Base-by-base conservation (phyloP, 1,140 invertebrate species). In the Papilio xuthus region DNA sequence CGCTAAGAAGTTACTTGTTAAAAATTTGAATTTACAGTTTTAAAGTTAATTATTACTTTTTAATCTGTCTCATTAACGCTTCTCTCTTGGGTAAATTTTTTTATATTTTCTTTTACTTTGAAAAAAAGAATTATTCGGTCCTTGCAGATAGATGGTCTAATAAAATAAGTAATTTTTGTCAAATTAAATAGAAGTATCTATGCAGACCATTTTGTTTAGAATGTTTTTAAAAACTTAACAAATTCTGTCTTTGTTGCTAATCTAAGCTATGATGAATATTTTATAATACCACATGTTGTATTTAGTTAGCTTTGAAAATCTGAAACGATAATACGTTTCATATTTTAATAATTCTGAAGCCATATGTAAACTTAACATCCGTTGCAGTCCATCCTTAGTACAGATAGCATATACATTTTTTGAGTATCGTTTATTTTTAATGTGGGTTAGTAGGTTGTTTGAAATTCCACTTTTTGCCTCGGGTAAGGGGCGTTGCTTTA, bases 301-400 rank as follows among this genome's bases (percentile, higher is more conserved):
- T 60, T 23, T 23, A 67, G 60, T 67, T 12, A 28, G 60, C 60
- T 28, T 67, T 67, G 13, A 67, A 67, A 6, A 18, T 67, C 26
- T 32, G 60, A 67, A 67, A 28, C 26, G 13, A 67, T 67, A 60
- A 60, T 60, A 74, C 26, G 26, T 28, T 56, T 50, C 23, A 53
- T 74, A 75, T 56, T 53, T 56, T 75, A 75, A 56, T 75, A 75
- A 75, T 53, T 56, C 18, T 53, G 37, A 74, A 56, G 44, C 32
- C 72, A 75, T n/a, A 47, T 32, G 44, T 75, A 37, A 75, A 75
- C 44, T 75, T 56, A 56, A 75, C 72, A 32, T 50, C 72, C 44
- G 50, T 56, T 75, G 47, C 72, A 53, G 10, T 56, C 18, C 28
- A 73, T 73, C 47, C 47, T 47, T 53, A 18, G 72, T 75, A 75